phyloP scores from a whole-genome alignment of 2,888 invertebrate species.

The Nemapogon koenigi region DNA sequence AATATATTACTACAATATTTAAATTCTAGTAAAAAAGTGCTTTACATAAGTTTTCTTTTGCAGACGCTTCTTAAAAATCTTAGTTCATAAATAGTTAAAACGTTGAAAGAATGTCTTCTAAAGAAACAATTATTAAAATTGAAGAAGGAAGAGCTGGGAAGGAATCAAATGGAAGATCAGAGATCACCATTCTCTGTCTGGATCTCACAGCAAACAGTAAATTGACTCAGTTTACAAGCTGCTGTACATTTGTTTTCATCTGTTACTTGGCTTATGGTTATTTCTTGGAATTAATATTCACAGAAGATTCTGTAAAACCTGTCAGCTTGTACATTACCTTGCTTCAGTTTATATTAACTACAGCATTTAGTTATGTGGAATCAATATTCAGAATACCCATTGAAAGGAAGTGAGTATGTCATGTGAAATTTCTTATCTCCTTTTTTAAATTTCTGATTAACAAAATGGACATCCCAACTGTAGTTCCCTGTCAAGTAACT shows the following conservation, averaged over 20 bases:
- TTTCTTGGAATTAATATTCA: conserved; percentile 90
- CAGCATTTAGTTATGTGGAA: conserved; percentile 81
- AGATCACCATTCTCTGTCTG: conserved; percentile 74
- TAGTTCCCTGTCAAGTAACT: no score
- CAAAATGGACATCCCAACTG: no score
- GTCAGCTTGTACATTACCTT: conserved; percentile 93
- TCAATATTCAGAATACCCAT: conserved; percentile 66
- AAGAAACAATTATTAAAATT: conserved; percentile 43
- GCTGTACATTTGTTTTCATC: conserved; percentile 81
- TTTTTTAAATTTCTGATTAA: no score
- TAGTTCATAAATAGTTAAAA: background rate
- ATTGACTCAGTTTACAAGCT: conserved; percentile 75
- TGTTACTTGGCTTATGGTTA: conserved; percentile 93
- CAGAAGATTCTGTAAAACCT: conserved; percentile 85
- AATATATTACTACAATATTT: no score
- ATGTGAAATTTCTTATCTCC: background rate
- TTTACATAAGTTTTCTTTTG: background rate
- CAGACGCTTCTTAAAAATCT: background rate
- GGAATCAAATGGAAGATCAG: conserved; percentile 27
- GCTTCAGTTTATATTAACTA: conserved; percentile 89
- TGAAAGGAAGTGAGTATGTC: conserved; percentile 57
- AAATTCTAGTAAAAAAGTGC: no score
- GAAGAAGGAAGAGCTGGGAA: conserved; percentile 25
- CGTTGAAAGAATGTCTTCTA: conserved; percentile 15
- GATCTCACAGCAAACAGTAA: conserved; percentile 72